Base-by-base conservation (phyloP, 1,140 invertebrate genomes). In the Dufourea novaeangliae region DNA sequence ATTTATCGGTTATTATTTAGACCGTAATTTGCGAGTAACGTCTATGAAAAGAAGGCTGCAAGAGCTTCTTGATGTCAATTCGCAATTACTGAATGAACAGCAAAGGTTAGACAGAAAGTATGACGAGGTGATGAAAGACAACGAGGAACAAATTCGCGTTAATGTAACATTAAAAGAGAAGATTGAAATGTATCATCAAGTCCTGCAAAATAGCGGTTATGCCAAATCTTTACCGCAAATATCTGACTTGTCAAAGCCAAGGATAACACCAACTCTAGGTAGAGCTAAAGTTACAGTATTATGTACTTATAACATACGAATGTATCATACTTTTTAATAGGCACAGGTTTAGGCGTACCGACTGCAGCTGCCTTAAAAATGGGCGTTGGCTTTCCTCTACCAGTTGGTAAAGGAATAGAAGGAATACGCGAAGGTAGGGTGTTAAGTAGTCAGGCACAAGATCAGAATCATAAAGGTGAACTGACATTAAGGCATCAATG, bases 1-100 rank as follows among this genome's bases (percentile, higher is more conserved):
- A 91, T 99, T 98, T 90, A 96, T 98, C 52, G 97, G 96, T 14
- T 99, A 99, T 90, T 99, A 97, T 90, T 92, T 98, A 52, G 98
- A 98, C 93, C 94, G 97, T 46, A 96, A 97, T 87, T 93, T 94
- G 4, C 93, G 97, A 12, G 94, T 97, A n/a, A 94, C 95, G 1
- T 95, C 95, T 6, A 95, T 98, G 93, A 96, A 97, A 82, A 92
- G 94, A 7, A 95, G 95, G 27, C 89, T 98, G 1, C 95, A 96
- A 77, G 94, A 97, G 66, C 93, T 97, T 25, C 93, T 97, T 0
- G 94, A 95, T 34, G 95, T 96, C 62, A 98, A 98, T 88, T 93
- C 93, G 68, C 93, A 95, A 83, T 88, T 97, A 64, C 89, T 95
- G 75, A 93, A 95, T 76, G 93, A 97, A 88, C 95, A 98, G 92